Evolutionary conservation across 2,113 vertebrate genomes (phyloP).

Genomic region (Paramisgurnus dabryanus): DNA sequence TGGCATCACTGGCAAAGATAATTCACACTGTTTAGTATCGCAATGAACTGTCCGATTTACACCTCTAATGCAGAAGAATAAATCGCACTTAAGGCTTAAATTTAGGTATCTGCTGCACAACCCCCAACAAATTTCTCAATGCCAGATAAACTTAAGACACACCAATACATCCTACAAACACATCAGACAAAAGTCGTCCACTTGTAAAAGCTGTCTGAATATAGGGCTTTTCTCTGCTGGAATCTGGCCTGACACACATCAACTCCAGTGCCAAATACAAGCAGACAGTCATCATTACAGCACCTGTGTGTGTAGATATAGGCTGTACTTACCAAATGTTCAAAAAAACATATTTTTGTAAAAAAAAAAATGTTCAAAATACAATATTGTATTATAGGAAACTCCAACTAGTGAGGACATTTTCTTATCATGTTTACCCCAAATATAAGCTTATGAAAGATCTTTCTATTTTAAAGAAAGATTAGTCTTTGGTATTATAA

Average conservation of each 20-base stretch:
- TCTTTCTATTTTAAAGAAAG: not conserved
- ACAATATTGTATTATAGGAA: too few species aligned
- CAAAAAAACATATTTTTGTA: too few species aligned
- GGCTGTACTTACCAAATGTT: not conserved
- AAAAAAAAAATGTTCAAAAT: too few species aligned
- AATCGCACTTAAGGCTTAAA: too few species aligned
- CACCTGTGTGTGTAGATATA: slow-evolving; percentile 1
- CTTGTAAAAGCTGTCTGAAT: slow-evolving; percentile 17
- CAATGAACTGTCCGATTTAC: too few species aligned
- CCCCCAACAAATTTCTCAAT: not conserved
- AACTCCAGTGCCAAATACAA: slow-evolving; percentile 13
- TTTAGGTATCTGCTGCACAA: slow-evolving; percentile 19
- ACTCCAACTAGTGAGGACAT: too few species aligned
- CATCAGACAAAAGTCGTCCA: slow-evolving; percentile 8
- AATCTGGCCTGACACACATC: slow-evolving; percentile 12
- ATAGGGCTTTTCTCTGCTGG: slow-evolving; percentile 12
- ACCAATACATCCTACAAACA: slow-evolving; percentile 10
- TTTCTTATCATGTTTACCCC: too few species aligned
- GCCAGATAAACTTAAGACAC: not conserved
- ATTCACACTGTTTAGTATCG: too few species aligned
- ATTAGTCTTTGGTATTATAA: not conserved
- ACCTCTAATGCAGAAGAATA: too few species aligned
- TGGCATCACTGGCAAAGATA: too few species aligned
- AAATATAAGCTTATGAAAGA: not conserved
- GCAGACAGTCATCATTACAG: not conserved